Evolutionary conservation across 1,140 invertebrate genomes (phyloP), one percentile per base, ranked within the genome.

Genomic region (Hyposmocoma kahamanoa): DNA sequence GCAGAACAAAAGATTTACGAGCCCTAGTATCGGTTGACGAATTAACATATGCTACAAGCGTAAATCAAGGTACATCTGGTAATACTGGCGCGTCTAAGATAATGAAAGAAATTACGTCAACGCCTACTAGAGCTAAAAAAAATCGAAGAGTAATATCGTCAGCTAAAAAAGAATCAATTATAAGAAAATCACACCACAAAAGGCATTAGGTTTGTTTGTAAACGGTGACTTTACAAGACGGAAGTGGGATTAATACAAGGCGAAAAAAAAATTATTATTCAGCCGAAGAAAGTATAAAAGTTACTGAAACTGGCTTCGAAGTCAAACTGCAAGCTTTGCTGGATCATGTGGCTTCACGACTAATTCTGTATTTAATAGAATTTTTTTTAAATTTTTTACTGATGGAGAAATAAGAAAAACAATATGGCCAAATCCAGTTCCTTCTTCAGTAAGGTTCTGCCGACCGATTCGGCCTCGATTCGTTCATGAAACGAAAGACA

Each of bases 401-500:
- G n/a, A n/a, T 28, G 24, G 24, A 6, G 24, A 28, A 6, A 28
- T 6, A 28, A 28, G 5, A 28, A 28, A 28, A 11, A 11, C 54
- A 11, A 24, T 67, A 26, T 71, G 65, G 74, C 42, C 72, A 47
- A 80, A 71, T 45, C 55, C 62, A 18, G 55, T 45, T 11, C 62
- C 67, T 8, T 70, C 68, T 22, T 75, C 66, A 3, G 39, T 62
- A 36, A 24, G 67, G 34, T 75, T 56, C 48, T 77, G 63, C 55
- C 26, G 56, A 22, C 59, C 67, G 22, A 73, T 70, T 10, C 22
- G 58, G 30, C 48, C 62, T n/a, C 38, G 63, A 22, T 72, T 59
- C 42, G 22, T 67, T 4, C 58, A 67, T 30, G 63, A 70, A 53
- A 49, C 42, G 8, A 42, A 19, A 10, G 65, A 67, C 49, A 42